phyloP scores from a whole-genome alignment of 1,140 invertebrate genomes.

The Drosophila suzukii region DNA sequence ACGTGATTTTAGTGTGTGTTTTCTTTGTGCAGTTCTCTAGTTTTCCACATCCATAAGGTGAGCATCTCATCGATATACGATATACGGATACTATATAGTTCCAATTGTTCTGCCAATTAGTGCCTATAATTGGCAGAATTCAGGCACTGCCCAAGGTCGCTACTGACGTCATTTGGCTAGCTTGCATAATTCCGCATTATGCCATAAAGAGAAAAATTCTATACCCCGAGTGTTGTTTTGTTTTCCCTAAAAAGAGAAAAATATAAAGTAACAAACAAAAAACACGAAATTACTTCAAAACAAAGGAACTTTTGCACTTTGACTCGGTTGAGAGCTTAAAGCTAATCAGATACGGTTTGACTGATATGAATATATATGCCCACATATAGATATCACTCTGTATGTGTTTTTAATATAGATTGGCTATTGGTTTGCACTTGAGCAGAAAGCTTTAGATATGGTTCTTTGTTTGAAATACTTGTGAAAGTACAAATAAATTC shows the following conservation, averaged over 20 bases:
- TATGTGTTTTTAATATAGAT: conserved; percentile 36
- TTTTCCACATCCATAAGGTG: conserved; percentile 28
- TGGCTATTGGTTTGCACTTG: conserved; percentile 42
- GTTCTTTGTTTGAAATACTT: conserved; percentile 39
- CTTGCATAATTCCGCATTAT: conserved; percentile 63
- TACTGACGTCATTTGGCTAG: conserved; percentile 55
- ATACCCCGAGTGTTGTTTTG: conserved; percentile 10
- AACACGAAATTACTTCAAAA: conserved; percentile 42
- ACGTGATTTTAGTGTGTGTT: conserved; percentile 17
- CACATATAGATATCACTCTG: conserved; percentile 8
- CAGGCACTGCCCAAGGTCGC: conserved; percentile 49
- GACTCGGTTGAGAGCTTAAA: conserved; percentile 55
- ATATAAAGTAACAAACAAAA: conserved; percentile 21
- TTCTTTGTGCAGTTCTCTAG: conserved; percentile 13
- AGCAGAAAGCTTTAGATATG: conserved; percentile 38
- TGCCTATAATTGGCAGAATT: conserved; percentile 17
- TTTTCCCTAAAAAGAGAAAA: conserved; percentile 17
- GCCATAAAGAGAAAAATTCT: conserved; percentile 32
- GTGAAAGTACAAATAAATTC: conserved; percentile 8
- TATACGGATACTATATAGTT: not conserved
- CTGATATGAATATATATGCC: conserved; percentile 37
- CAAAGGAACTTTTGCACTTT: conserved; percentile 58
- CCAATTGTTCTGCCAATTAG: conserved; percentile 13
- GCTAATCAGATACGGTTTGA: conserved; percentile 63
- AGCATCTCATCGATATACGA: conserved; percentile 5